Base-by-base conservation (phyloP, 2,888 invertebrate genomes). In the Athalia circularis region DNA sequence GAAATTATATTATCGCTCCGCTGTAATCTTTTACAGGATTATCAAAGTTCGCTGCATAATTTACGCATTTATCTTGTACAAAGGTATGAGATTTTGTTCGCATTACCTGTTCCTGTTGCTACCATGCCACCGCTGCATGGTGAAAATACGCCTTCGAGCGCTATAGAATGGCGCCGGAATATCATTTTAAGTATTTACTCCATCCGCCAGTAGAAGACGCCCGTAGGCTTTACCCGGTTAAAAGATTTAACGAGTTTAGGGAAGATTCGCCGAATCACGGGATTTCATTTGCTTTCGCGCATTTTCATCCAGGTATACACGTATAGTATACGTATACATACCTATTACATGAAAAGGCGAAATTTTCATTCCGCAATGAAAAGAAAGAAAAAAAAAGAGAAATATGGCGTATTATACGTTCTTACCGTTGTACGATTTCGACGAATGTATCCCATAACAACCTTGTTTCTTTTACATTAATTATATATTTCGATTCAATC, bases 141-240 rank as follows among this genome's bases (percentile, higher is more conserved):
- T 54, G 62, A 62, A 68, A 65, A 62, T 29, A 62, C 7, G 43
- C 43, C 15, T 65, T 43, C 11, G n/a, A 15, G 29, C 29, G 29
- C 29, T 29, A 29, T 29, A 47, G 47, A 65, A 65, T 5, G 47
- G 11, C 50, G 15, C 45, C 7, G 72, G 59, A 59, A 59, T 59
- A 59, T 72, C 59, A 59, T 59, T 72, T 72, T 72, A 72, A 72
- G 13, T 59, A 72, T 72, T 72, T 59, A 72, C 72, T 13, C 59
- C 11, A 47, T 50, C 3, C 59, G 72, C 72, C 72, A 59, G 59
- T 59, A 59, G 59, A 59, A 59, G 59, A 47, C 7, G 57, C 59
- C 47, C 57, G 48, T 9, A 45, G 47, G 43, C 68, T 68, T 68
- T 54, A 15, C 68, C 68, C 43, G 68, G 7, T 68, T 68, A 54